phyloP scores from a whole-genome alignment of 2,888 invertebrate species.

The Gisinianus flammeolus region DNA sequence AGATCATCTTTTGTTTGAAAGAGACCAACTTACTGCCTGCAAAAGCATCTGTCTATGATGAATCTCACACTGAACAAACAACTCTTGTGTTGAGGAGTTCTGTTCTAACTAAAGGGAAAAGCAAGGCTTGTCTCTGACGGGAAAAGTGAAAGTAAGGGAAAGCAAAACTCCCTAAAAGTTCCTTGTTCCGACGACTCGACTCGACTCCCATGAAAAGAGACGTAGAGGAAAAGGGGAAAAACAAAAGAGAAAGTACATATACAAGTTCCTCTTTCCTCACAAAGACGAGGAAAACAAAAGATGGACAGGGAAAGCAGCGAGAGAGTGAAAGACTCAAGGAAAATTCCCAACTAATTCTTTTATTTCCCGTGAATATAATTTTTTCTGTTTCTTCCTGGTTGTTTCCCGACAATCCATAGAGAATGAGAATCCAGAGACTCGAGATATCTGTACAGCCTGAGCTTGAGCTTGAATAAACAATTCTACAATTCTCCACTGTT shows the following conservation, averaged over 20 bases:
- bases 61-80: background rate
- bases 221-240: no score
- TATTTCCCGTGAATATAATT: background rate
- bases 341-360: conserved; percentile 4
- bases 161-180: background rate
- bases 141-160: background rate
- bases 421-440: no score
- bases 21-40: background rate
- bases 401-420: no score
- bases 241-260: no score
- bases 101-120: background rate
- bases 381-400: background rate
- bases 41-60: background rate
- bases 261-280: no score
- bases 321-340: background rate
- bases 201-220: background rate
- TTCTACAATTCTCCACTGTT: background rate
- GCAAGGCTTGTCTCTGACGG: background rate
- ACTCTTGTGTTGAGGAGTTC: background rate
- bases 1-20: conserved; percentile 11
- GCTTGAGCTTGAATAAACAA: background rate
- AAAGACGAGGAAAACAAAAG: no score
- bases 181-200: background rate
- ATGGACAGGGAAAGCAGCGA: background rate
- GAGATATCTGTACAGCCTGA: no score